Base-by-base conservation (phyloP, 64 coral and sea anemone genomes). In the Actinia tenebrosa region DNA sequence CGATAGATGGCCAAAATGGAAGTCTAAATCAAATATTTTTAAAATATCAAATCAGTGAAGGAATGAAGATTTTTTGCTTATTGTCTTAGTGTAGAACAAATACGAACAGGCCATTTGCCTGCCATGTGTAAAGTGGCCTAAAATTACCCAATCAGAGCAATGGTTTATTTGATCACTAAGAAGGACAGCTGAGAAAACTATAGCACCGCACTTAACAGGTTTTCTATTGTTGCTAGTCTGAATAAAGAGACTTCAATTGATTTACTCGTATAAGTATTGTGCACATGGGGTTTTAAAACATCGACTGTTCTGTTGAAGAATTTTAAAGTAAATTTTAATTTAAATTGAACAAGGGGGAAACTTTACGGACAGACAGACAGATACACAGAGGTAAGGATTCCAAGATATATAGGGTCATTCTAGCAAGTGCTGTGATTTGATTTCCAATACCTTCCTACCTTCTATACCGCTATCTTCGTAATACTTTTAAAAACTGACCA, bases 141-240 rank as follows among this genome's bases (percentile, higher is more conserved):
- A n/a, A 61, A 78, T 46, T 8, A 91, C 11, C 89, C 89, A 91
- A 91, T 91, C 71, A 86, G 53, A 80, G 22, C 50, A 58, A 45
- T 3, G 44, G 53, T 54, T 47, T 5, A 10, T n/a, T 18, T 50
- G 11, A 86, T 91, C 89, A 86, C 89, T n/a, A 80, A 45, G 89
- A 62, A 85, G 68, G 71, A 77, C 89, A 91, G 89, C 89, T 91
- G 89, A 61, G n/a, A 75, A 75, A 26, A 26, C 25, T 5, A 83
- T 11, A 44, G 19, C 42, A 7, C 10, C 77, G n/a, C 15, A 53
- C 44, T 68, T 44, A 58, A 84, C 80, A 84, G 88, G 81, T 52
- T 84, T 22, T 18, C 50, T 56, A 75, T 84, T 89, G 88, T 89
- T 52, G 77, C 46, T 53, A 13, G 45, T 19, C 11, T 68, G 26